Percentiles rank a stretch among this genome's conserved stretches.
Conservation (phyloP, 2,797 vertebrate species). For the Limnodromus scolopaceus region DNA sequence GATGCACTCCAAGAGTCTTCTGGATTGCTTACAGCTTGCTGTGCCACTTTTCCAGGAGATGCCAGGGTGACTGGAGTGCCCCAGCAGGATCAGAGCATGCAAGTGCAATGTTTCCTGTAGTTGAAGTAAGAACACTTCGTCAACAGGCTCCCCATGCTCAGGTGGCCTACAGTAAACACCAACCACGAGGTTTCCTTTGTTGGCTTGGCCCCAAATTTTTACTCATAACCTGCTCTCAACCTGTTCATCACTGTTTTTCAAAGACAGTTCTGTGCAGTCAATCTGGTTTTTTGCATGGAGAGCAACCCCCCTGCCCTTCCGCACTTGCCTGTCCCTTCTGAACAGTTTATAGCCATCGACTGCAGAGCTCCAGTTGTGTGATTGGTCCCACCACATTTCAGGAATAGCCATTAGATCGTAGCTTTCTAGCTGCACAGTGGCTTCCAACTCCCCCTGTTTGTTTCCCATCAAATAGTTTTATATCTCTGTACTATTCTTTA, state of each 20-base stretch:
- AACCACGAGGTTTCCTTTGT: neutral
- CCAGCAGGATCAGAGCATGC: neutral
- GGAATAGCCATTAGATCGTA: neutral
- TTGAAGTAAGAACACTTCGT: neutral
- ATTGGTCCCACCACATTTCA: neutral
- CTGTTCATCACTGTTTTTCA: neutral
- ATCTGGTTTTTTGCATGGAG: neutral
- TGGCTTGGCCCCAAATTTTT: neutral
- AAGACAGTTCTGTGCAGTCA: neutral
- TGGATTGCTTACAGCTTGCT: neutral
- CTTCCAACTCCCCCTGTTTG: neutral
- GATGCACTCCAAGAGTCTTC: neutral
- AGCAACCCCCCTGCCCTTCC: neutral
- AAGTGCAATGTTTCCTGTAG: neutral
- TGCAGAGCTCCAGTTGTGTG: neutral
- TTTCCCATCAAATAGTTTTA: neutral
- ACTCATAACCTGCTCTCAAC: neutral
- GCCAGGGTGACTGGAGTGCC: neutral
- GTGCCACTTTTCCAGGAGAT: neutral
- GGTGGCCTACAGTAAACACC: neutral
- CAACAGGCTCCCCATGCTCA: neutral
- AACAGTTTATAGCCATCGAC: neutral
- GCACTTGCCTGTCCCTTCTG: neutral
- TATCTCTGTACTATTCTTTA: neutral
- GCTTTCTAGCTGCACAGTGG: neutral